Percentiles rank a stretch among this genome's conserved stretches.
Evolutionary conservation across 2,797 vertebrate species (phyloP).

Genomic region (Melanotaenia parkinsoni): DNA sequence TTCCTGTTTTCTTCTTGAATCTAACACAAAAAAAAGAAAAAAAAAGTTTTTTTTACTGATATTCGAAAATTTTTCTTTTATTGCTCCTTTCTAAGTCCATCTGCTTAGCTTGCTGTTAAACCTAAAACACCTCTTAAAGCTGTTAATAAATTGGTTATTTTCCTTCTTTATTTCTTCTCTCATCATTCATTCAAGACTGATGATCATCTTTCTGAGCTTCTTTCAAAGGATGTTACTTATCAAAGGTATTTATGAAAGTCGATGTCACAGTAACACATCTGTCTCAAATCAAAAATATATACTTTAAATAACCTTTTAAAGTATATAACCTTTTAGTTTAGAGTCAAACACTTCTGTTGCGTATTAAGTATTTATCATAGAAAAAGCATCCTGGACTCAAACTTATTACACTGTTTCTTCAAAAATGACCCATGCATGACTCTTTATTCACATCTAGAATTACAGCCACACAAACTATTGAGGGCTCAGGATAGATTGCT

Average conservation of each 20-base stretch:
- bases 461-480: too few relatives aligned
- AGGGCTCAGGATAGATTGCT: too few relatives aligned
- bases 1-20: constrained; percentile 52
- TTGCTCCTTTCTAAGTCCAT: constrained; percentile 5
- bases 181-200: constrained; percentile 2
- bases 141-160: background rate
- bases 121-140: background rate
- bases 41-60: background rate
- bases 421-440: too few relatives aligned
- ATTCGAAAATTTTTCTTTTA: constrained; percentile 9
- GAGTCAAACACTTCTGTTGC: background rate
- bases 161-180: background rate
- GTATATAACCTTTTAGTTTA: constrained; percentile 5
- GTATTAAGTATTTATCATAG: too few relatives aligned
- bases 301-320: constrained; percentile 2
- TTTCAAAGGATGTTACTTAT: constrained; percentile 10
- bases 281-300: constrained; percentile 28
- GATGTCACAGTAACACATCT: background rate
- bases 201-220: background rate
- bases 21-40: constrained; percentile 6
- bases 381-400: background rate
- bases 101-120: background rate
- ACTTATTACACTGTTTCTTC: too few relatives aligned
- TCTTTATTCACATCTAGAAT: too few relatives aligned
- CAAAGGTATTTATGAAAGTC: constrained; percentile 7